Evolutionary conservation across 92 coral and sea anemone species (phyloP).

Genomic region (Epizoanthus rinbou): DNA sequence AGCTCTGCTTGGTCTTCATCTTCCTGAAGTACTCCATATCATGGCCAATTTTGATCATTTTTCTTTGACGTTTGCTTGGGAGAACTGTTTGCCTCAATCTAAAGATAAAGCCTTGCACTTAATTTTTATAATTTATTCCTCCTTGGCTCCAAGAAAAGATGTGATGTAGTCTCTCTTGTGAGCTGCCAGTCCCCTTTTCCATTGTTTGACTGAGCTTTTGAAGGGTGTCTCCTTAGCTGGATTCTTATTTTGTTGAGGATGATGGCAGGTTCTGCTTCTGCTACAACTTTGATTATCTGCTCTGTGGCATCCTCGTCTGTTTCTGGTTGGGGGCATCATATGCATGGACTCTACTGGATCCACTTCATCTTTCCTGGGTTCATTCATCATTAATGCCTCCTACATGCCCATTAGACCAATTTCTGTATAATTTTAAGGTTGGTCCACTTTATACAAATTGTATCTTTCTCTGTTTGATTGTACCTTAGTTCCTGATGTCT

Average conservation of each 20-base stretch:
- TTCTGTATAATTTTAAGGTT: slow-evolving; percentile 51
- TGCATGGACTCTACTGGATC: slow-evolving; percentile 62
- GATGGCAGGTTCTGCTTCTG: slow-evolving; percentile 38
- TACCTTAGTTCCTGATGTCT: slow-evolving; percentile 54
- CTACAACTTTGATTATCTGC: slow-evolving; percentile 40
- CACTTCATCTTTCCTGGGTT: slow-evolving; percentile 57
- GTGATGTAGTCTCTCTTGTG: no score
- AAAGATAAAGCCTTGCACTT: no score
- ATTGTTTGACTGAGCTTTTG: no score
- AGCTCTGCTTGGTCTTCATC: neutral
- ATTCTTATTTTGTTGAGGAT: slow-evolving; percentile 41
- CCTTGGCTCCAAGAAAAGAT: no score
- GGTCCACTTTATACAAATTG: slow-evolving; percentile 56
- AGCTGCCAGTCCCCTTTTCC: no score
- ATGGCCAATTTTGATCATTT: slow-evolving; percentile 52
- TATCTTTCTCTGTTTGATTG: slow-evolving; percentile 72
- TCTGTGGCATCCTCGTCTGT: slow-evolving; percentile 41
- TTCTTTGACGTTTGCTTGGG: slow-evolving; percentile 57
- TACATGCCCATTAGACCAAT: slow-evolving; percentile 71
- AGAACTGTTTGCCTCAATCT: slow-evolving; percentile 33
- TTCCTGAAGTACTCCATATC: slow-evolving; percentile 50
- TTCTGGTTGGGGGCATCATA: slow-evolving; percentile 60
- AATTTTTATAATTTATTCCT: no score
- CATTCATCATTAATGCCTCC: slow-evolving; percentile 54
- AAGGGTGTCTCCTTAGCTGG: slow-evolving; percentile 31